Percentiles rank a stretch among this genome's conserved stretches.
phyloP scores from a whole-genome alignment of 1,140 invertebrate genomes.

The Monochamus saltuarius region DNA sequence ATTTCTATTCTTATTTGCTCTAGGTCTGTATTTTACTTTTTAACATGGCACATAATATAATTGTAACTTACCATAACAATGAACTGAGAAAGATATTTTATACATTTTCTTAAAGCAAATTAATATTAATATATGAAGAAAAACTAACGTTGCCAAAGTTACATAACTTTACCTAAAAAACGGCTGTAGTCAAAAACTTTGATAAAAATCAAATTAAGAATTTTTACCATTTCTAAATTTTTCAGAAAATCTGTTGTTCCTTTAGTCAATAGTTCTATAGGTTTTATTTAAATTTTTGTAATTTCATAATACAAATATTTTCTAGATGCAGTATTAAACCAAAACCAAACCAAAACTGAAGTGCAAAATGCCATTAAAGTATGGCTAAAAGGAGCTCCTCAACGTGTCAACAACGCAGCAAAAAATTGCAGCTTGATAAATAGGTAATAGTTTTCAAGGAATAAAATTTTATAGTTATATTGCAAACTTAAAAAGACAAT shows the following conservation, averaged over 20 bases:
- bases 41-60: background rate
- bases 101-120: too few relatives aligned
- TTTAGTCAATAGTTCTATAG: too few relatives aligned
- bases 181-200: too few relatives aligned
- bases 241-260: too few relatives aligned
- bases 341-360: slow-evolving; percentile 1
- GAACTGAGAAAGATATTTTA: too few relatives aligned
- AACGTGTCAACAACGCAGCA: background rate
- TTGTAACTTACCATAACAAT: background rate
- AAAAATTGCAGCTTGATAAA: background rate
- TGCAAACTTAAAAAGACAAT: background rate
- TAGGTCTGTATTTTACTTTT: background rate
- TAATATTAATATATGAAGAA: background rate
- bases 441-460: background rate
- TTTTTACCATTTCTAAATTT: too few relatives aligned
- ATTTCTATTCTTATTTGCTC: too few relatives aligned
- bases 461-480: background rate
- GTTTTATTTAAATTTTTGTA: too few relatives aligned
- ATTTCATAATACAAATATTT: too few relatives aligned
- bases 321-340: background rate
- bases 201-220: too few relatives aligned
- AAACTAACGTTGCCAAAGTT: background rate
- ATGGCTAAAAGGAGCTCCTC: slow-evolving; percentile 6
- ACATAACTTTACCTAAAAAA: background rate
- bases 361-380: slow-evolving; percentile 9